Percentiles rank a stretch among this genome's conserved stretches.
phyloP scores from a whole-genome alignment of 2,888 invertebrate species.

The Caenorhabditis parvicauda region DNA sequence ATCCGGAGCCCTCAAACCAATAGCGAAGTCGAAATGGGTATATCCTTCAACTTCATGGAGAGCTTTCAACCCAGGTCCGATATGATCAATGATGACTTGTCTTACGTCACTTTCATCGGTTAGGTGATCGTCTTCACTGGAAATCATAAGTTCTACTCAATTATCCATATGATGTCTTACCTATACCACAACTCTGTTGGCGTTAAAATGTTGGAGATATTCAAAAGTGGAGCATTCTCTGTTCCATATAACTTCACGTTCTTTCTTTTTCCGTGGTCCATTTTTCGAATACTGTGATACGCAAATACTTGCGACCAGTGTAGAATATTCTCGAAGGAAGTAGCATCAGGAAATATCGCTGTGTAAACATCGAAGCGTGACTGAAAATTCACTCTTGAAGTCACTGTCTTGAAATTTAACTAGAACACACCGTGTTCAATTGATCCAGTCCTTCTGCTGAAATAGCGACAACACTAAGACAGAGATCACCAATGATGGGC shows the following conservation, averaged over 20 bases:
- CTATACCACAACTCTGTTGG: slow-evolving; percentile 24
- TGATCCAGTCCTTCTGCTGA: slow-evolving; percentile 13
- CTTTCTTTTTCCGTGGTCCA: slow-evolving; percentile 15
- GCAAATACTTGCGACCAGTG: slow-evolving; percentile 29
- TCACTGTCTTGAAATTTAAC: background rate
- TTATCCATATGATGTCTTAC: background rate
- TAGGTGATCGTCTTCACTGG: slow-evolving; percentile 17
- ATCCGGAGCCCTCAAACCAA: slow-evolving; percentile 26
- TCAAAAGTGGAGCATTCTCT: slow-evolving; percentile 13
- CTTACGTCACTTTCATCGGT: slow-evolving; percentile 17
- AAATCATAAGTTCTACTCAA: background rate
- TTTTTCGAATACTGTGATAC: slow-evolving; percentile 16
- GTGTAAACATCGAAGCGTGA: background rate
- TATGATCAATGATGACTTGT: slow-evolving; percentile 11
- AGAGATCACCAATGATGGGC: slow-evolving; percentile 1
- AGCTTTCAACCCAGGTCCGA: slow-evolving; percentile 20
- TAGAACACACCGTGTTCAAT: slow-evolving; percentile 14
- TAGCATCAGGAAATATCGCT: slow-evolving; percentile 11
- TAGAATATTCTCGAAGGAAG: slow-evolving; percentile 22
- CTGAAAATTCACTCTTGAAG: background rate
- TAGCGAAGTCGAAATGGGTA: slow-evolving; percentile 23
- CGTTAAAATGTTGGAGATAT: slow-evolving; percentile 19
- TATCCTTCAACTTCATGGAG: slow-evolving; percentile 20
- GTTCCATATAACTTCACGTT: slow-evolving; percentile 17
- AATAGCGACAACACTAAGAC: slow-evolving; percentile 3